These are phyloP conservation scores for Stenotaenia linearis DNA, from an alignment of 2,888 invertebrate species.

Conservation along the genomic window DNA sequence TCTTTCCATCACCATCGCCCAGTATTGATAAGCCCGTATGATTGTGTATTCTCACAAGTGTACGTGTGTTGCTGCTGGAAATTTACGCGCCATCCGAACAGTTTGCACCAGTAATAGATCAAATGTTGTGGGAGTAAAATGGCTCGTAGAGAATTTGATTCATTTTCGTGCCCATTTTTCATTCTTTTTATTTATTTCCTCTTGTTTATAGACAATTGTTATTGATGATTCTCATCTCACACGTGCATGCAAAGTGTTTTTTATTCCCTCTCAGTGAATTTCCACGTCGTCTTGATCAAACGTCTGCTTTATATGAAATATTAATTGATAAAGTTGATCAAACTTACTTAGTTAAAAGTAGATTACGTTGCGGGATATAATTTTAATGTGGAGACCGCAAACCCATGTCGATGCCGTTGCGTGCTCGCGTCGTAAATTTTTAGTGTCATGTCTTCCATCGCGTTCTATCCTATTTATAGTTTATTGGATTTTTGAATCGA, in stretches of 20 bases:
- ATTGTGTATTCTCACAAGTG: neutral
- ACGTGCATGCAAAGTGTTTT: neutral
- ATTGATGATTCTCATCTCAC: neutral
- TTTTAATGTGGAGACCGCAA: conserved; percentile 1
- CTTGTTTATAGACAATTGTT: neutral
- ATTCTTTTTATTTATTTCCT: neutral
- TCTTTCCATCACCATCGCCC: neutral
- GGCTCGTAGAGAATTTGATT: neutral
- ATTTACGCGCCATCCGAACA: neutral
- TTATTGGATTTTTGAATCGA: conserved; percentile 11
- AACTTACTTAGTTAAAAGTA: neutral
- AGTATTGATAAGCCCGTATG: neutral
- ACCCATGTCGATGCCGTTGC: neutral
- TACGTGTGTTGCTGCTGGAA: neutral
- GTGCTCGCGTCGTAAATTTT: neutral
- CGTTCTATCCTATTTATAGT: neutral
- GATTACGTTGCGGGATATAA: neutral
- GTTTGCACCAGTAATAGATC: neutral
- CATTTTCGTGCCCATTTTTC: neutral
- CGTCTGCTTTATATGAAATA: too few relatives aligned
- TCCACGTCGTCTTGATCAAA: too few relatives aligned
- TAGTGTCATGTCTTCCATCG: neutral
- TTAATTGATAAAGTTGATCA: too few relatives aligned
- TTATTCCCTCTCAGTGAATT: too few relatives aligned
- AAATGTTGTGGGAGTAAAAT: neutral